Evolutionary conservation across 2,113 vertebrate genomes (phyloP).

Genomic region (Ornithorhynchus anatinus): DNA sequence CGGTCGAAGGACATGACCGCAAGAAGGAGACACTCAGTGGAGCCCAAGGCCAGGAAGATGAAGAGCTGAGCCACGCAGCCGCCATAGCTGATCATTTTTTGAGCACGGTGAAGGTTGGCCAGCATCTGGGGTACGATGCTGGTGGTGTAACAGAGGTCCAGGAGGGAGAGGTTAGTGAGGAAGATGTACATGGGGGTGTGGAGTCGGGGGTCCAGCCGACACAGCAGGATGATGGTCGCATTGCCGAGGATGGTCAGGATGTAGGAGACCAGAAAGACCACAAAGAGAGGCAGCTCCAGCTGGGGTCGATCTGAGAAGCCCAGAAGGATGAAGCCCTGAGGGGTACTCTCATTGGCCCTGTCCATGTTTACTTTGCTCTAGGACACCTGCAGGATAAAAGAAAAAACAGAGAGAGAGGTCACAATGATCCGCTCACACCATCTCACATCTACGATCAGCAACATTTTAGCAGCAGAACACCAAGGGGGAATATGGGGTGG

Average conservation of each 20-base stretch:
- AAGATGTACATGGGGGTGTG: slow-evolving; percentile 56
- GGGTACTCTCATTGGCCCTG: too few relatives aligned
- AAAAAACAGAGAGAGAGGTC: too few relatives aligned
- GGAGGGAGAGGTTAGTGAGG: slow-evolving; percentile 37
- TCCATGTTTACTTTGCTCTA: too few relatives aligned
- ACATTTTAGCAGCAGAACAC: too few relatives aligned
- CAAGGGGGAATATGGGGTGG: too few relatives aligned
- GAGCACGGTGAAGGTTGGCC: slow-evolving; percentile 1
- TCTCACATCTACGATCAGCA: too few relatives aligned
- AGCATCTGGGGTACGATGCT: slow-evolving; percentile 34
- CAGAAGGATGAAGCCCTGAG: too few relatives aligned
- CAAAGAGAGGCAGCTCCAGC: too few relatives aligned
- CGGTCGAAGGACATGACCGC: slow-evolving; percentile 18
- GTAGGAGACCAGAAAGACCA: too few relatives aligned
- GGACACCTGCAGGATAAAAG: too few relatives aligned
- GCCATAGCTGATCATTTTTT: neutral
- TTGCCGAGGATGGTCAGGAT: neutral
- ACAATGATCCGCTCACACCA: too few relatives aligned
- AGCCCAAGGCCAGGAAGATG: slow-evolving; percentile 37
- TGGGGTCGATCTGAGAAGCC: too few relatives aligned
- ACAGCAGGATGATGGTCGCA: neutral
- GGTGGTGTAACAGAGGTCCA: slow-evolving; percentile 48
- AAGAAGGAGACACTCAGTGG: slow-evolving; percentile 36
- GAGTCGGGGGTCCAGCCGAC: neutral
- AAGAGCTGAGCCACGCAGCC: slow-evolving; percentile 39